Percentiles rank a stretch among this genome's conserved stretches.
phyloP scores from a whole-genome alignment of 2,797 vertebrate genomes.

The Pseudochirops cupreus region DNA sequence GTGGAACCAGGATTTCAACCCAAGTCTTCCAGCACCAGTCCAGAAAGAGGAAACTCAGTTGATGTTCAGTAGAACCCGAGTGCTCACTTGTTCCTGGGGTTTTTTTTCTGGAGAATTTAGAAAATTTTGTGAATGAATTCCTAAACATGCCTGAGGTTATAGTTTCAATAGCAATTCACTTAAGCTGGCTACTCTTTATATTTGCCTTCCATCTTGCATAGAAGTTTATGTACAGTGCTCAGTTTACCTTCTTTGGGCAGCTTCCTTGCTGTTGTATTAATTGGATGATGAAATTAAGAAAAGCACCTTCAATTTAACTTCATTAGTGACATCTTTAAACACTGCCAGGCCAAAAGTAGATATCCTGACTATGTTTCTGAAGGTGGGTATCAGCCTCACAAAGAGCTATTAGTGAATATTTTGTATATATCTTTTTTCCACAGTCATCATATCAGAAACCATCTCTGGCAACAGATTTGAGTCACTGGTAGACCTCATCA shows the following conservation, averaged over 20 bases:
- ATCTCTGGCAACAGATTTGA: conserved; percentile 27
- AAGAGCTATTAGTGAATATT: neutral
- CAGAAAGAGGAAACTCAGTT: neutral
- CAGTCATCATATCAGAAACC: neutral
- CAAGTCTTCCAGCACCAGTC: neutral
- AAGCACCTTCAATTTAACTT: conserved; percentile 46
- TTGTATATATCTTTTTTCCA: neutral
- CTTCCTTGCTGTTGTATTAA: conserved; percentile 50
- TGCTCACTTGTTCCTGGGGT: neutral
- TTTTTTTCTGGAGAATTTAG: neutral
- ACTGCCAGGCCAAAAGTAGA: conserved; percentile 11
- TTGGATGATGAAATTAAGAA: conserved; percentile 50
- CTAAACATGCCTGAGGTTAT: conserved; percentile 28
- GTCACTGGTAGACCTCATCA: neutral
- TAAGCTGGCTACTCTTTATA: conserved; percentile 6
- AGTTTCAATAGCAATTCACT: neutral
- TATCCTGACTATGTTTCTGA: conserved; percentile 41
- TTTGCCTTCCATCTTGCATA: neutral
- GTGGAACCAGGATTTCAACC: neutral
- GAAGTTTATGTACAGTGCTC: conserved; percentile 17
- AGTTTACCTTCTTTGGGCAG: neutral
- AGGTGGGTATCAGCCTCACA: neutral
- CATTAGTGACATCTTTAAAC: conserved; percentile 18
- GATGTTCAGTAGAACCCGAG: neutral
- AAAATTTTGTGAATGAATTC: conserved; percentile 12